A percentile compares a stretch with the other conserved stretches of the same genome.
These are phyloP conservation scores for Magallana angulata DNA, from an alignment of 1,140 invertebrate species.

Conservation along the genomic window DNA sequence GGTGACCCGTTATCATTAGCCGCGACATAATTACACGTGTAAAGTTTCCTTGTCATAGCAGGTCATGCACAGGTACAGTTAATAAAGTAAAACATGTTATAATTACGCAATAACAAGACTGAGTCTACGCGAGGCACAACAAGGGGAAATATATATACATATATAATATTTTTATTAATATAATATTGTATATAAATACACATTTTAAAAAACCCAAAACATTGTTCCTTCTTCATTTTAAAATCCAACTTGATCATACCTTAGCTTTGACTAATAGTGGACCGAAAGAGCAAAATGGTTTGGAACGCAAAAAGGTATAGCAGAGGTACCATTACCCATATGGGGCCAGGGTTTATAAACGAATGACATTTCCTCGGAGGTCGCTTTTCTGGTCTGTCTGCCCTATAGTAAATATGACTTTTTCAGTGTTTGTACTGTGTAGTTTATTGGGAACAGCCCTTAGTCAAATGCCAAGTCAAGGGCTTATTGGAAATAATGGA, in stretches of 20 bases:
- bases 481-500: background rate
- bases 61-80: background rate
- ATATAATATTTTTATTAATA: background rate
- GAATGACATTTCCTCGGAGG: background rate
- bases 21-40: background rate
- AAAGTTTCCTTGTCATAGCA: background rate
- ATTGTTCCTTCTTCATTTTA: background rate
- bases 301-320: background rate
- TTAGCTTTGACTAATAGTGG: background rate
- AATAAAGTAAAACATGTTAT: background rate
- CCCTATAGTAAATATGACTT: background rate
- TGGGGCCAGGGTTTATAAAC: background rate
- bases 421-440: background rate
- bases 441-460: background rate
- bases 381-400: background rate
- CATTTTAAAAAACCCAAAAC: too few species aligned
- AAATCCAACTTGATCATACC: background rate
- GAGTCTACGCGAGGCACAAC: background rate
- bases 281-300: background rate
- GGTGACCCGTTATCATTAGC: background rate
- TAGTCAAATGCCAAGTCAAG: background rate
- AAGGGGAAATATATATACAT: background rate
- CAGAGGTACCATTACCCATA: background rate
- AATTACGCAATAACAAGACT: background rate
- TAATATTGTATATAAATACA: too few species aligned